phyloP scores from a whole-genome alignment of 1,140 invertebrate species.

The Meloidogyne chitwoodi region DNA sequence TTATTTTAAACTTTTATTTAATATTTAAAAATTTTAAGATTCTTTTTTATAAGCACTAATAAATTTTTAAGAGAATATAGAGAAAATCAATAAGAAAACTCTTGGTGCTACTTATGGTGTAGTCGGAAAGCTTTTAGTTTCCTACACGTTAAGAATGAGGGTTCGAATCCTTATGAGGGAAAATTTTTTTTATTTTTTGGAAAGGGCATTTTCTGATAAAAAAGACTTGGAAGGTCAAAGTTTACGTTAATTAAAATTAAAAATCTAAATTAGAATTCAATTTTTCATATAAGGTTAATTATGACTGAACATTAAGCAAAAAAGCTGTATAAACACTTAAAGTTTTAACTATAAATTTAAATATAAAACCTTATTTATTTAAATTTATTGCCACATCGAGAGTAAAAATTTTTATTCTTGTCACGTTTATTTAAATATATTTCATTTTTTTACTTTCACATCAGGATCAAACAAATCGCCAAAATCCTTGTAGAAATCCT shows the following conservation, averaged over 20 bases:
- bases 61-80: not conserved
- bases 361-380: not conserved
- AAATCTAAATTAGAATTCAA: no score
- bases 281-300: no score
- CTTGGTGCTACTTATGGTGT: not conserved
- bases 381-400: not conserved
- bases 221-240: not conserved
- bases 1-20: not conserved
- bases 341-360: not conserved
- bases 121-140: not conserved
- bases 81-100: not conserved
- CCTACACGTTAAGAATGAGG: not conserved
- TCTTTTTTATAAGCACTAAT: not conserved
- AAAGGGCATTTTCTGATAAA: not conserved
- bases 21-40: not conserved
- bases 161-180: not conserved
- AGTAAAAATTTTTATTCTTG: not conserved
- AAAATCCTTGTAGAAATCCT: conserved; percentile 20
- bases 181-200: not conserved
- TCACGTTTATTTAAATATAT: not conserved
- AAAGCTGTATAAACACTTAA: not conserved
- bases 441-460: not conserved
- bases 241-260: no score
- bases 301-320: no score
- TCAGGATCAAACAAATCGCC: conserved; percentile 20